These are phyloP conservation scores for Drosophila parthenogenetica DNA, from an alignment of 2,888 invertebrate genomes.

Conservation along the genomic window DNA sequence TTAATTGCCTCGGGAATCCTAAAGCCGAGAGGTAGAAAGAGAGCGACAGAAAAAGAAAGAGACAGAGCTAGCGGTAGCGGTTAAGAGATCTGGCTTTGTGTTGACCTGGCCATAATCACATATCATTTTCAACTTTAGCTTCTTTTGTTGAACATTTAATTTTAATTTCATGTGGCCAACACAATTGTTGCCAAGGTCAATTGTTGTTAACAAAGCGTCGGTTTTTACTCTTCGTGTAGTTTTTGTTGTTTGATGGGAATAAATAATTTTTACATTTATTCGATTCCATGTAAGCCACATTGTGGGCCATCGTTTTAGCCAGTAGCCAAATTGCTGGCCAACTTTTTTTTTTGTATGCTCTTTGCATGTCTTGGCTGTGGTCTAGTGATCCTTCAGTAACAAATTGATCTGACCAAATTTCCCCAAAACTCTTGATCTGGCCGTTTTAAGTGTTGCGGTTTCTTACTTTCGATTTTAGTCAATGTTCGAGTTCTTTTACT, in stretches of 20 bases:
- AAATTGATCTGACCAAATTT: conserved; percentile 38
- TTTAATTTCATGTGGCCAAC: conserved; percentile 56
- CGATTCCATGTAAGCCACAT: conserved; percentile 25
- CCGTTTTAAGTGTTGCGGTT: conserved; percentile 53
- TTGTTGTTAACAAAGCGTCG: conserved; percentile 36
- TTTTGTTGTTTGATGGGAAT: conserved; percentile 32
- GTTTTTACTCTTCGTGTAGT: conserved; percentile 7
- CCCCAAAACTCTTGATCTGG: conserved; percentile 21
- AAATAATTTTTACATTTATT: conserved; percentile 3
- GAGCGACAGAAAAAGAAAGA: background rate
- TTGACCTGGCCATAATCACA: conserved; percentile 59
- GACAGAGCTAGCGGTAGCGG: background rate
- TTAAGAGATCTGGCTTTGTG: conserved; percentile 2
- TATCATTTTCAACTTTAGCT: conserved; percentile 48
- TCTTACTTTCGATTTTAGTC: conserved; percentile 70
- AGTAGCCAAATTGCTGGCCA: conserved; percentile 36
- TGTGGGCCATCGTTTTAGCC: conserved; percentile 37
- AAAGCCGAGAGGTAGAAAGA: background rate
- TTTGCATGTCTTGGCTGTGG: conserved; percentile 75
- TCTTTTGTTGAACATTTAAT: conserved; percentile 39
- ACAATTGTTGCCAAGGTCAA: conserved; percentile 79
- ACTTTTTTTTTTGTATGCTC: conserved; percentile 4
- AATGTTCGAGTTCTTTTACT: conserved; percentile 18
- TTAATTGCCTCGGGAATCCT: conserved; percentile 69
- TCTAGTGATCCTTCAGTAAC: conserved; percentile 53